Conservation (phyloP, 2,113 vertebrate genomes). For the Apus apus region DNA sequence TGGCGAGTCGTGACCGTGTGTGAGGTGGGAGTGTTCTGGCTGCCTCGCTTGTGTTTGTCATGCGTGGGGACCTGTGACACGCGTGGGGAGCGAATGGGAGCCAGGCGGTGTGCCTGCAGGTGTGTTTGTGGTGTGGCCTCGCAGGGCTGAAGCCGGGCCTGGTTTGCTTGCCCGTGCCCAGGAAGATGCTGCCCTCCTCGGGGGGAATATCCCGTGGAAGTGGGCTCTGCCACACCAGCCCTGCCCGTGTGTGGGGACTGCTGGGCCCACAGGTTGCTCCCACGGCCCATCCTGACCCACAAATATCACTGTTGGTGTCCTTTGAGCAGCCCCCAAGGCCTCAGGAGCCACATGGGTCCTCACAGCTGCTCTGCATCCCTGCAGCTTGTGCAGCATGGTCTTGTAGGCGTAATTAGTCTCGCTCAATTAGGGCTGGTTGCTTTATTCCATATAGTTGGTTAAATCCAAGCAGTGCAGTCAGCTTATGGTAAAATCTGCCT, state of each 20-base stretch:
- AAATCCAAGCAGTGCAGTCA: accelerated
- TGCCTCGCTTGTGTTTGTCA: accelerated
- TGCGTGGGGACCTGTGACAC: too few species aligned
- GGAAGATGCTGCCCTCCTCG: not conserved
- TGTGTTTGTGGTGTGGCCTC: not conserved
- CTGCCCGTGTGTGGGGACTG: not conserved
- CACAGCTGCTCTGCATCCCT: not conserved
- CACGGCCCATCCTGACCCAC: not conserved
- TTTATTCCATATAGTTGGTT: accelerated
- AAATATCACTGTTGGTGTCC: too few species aligned
- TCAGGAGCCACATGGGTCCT: accelerated
- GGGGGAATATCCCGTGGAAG: not conserved
- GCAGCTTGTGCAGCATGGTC: accelerated
- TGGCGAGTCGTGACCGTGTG: accelerated
- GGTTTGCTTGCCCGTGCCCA: too few species aligned
- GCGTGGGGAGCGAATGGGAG: not conserved
- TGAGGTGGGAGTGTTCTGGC: not conserved
- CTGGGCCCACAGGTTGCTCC: not conserved
- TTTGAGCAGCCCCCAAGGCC: not conserved
- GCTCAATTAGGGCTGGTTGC: not conserved
- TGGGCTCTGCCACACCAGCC: accelerated
- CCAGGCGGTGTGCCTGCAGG: too few species aligned
- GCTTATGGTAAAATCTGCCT: too few species aligned
- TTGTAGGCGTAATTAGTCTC: not conserved
- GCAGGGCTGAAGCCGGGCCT: not conserved